Evolutionary conservation across 92 coral and sea anemone genomes (phyloP), one percentile per base, ranked within the genome.

Genomic region (Zoanthus gigantus): DNA sequence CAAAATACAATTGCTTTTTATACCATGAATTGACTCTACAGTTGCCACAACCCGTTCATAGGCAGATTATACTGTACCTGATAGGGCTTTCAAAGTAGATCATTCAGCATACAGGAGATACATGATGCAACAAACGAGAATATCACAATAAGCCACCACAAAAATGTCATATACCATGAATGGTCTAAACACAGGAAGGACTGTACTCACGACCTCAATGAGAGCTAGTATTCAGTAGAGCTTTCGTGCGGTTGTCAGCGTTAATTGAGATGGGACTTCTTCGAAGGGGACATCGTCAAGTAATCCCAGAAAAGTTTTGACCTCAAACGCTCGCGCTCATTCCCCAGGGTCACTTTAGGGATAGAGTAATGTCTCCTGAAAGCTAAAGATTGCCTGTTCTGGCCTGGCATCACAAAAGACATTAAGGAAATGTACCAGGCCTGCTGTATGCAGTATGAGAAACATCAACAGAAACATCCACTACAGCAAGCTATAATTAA

Each of bases 231-330:
- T 34, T 23, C 23, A 23, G 23, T 34, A 3, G 42, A 34, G 45
- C 67, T 78, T 66, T 47, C 87, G 87, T 17, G 87, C 67, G 83
- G 83, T 9, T 54, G 31, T 78, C 16, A 83, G 87, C 10, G 66
- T 83, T 23, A 23, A 23, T 23, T 1, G 87, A 83, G 45, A 46
- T 34, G 7, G 87, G 87, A 15, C 78, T 83, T 14, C 31, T 83
- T 0, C 63, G 32, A 9, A 83, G 37, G 32, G 37, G 32, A 32
- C 87, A 78, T 34, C 87, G 60, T 32, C 77, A 63, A 53, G 60
- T 42, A 58, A 83, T 83, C 71, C 87, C 77, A 15, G 9, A 48
- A 1, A 30, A 69, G 63, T 23, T 58, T 52, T 2, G 86, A 2
- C 37, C 15, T 53, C 86, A 29, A 11, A 83, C 42, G 87, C 60